phyloP scores from a whole-genome alignment of 2,797 vertebrate species.

The Esox masquinongy region DNA sequence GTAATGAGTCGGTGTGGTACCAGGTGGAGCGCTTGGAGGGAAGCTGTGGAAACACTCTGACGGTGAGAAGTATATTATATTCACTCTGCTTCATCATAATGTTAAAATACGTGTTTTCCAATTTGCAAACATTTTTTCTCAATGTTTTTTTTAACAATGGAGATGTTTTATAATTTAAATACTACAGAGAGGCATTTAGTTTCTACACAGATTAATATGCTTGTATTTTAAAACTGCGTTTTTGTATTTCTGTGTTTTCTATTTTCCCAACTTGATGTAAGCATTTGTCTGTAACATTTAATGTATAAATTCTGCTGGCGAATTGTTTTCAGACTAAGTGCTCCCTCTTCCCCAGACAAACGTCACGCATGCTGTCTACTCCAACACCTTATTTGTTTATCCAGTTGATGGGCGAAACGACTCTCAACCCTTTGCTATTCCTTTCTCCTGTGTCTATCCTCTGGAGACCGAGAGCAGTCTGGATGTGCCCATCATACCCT shows the following conservation, averaged over 20 bases:
- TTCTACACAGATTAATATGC: not conserved
- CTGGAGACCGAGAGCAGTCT: conserved; percentile 60
- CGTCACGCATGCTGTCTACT: not conserved
- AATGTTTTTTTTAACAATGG: too few relatives aligned
- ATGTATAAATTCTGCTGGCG: not conserved
- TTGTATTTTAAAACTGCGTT: not conserved
- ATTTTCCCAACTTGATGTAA: not conserved
- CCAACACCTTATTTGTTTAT: not conserved
- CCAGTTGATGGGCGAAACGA: conserved; percentile 40
- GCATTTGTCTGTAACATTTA: not conserved
- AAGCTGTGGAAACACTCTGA: conserved; percentile 14
- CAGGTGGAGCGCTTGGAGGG: conserved; percentile 9
- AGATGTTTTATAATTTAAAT: not conserved
- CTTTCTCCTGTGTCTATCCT: conserved; percentile 58
- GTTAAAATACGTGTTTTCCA: not conserved
- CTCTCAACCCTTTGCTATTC: conserved; percentile 54
- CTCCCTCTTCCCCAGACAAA: not conserved
- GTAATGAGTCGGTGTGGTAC: conserved; percentile 3
- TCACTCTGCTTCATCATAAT: too few relatives aligned
- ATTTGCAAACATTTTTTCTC: not conserved
- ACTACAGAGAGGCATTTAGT: not conserved
- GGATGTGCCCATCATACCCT: conserved; percentile 49
- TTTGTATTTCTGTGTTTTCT: not conserved
- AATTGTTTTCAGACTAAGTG: not conserved
- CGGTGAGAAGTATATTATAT: not conserved